Conservation (phyloP, 2,797 vertebrate species). For the Menidia menidia region DNA sequence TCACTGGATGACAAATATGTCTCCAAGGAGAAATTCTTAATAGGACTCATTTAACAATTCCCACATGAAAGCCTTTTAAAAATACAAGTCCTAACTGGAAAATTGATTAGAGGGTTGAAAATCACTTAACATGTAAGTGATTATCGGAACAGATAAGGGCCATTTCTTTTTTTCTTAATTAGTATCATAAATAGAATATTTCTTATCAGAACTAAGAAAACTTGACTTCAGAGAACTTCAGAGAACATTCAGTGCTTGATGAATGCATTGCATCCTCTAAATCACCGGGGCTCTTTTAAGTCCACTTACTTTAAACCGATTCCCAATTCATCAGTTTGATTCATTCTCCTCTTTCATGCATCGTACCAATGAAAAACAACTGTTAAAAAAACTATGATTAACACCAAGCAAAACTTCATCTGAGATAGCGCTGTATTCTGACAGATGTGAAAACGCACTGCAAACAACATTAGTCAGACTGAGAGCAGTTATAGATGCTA, state of each 20-base stretch:
- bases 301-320: conserved; percentile 42
- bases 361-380: conserved; percentile 20
- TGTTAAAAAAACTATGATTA: conserved; percentile 21
- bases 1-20: neutral
- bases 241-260: conserved; percentile 17
- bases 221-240: conserved; percentile 15
- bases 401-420: conserved; percentile 39
- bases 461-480: conserved; percentile 43
- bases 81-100: neutral
- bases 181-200: conserved; percentile 9
- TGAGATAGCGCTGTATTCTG: conserved; percentile 5
- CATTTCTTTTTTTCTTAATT: conserved; percentile 1
- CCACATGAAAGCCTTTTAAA: too few species aligned
- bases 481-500: conserved; percentile 38
- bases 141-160: too few species aligned
- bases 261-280: conserved; percentile 23
- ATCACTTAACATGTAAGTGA: too few species aligned
- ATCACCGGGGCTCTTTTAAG: conserved; percentile 33
- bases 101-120: too few species aligned
- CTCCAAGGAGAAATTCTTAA: too few species aligned
- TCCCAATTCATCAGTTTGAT: conserved; percentile 18
- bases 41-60: too few species aligned
- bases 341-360: conserved; percentile 17
- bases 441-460: conserved; percentile 39
- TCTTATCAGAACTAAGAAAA: neutral